Evolutionary conservation across 2,113 vertebrate genomes (phyloP).

Genomic region (Melanerpes formicivorus): DNA sequence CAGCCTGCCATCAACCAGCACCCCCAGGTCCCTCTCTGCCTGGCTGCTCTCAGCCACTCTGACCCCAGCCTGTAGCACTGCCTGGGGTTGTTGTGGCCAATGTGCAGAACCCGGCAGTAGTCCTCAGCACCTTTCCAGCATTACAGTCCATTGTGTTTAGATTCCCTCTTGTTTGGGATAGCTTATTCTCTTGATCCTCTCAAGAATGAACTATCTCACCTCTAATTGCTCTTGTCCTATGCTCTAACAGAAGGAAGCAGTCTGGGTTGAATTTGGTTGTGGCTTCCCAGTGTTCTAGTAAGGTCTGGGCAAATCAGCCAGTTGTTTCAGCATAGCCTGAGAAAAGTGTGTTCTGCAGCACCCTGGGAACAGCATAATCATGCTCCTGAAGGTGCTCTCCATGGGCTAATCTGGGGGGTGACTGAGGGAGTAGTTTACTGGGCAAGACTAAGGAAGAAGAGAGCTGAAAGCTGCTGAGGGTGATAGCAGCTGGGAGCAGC

Average conservation of each 20-base stretch:
- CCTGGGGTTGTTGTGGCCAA: no score
- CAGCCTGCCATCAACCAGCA: no score
- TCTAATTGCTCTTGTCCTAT: not conserved
- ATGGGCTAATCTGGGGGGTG: not conserved
- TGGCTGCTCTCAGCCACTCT: no score
- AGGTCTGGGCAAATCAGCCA: not conserved
- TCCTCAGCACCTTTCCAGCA: not conserved
- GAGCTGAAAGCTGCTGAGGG: not conserved
- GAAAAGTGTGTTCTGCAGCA: rapidly evolving
- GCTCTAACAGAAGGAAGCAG: rapidly evolving
- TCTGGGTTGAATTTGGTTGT: not conserved
- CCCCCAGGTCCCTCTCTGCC: no score
- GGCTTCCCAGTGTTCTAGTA: not conserved
- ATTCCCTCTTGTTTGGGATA: not conserved
- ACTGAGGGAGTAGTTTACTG: not conserved
- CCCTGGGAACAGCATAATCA: not conserved
- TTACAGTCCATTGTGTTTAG: not conserved
- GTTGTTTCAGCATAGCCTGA: not conserved
- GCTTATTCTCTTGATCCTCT: not conserved
- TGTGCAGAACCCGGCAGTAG: no score
- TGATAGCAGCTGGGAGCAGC: not conserved
- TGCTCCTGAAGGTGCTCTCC: not conserved
- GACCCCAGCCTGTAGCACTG: no score
- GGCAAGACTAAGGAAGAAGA: not conserved
- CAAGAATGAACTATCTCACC: not conserved